Base-by-base conservation (phyloP, 2,888 invertebrate genomes). In the Protodeltote pygarga region DNA sequence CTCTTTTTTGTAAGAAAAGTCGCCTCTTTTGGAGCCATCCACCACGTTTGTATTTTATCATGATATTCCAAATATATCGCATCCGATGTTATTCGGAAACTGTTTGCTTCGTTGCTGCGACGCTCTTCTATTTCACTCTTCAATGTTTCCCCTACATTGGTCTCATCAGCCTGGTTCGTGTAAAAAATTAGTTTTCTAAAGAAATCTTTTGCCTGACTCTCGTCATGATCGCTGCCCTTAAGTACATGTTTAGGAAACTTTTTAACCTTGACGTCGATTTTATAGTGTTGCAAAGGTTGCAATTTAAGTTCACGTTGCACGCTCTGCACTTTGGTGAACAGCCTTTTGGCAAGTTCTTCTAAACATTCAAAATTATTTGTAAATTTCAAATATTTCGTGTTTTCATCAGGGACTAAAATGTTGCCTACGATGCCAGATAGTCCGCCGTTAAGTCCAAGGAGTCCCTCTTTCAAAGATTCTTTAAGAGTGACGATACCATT, bases 41-140 rank as follows among this genome's bases (percentile, higher is more conserved):
- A 66, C 67, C 67, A 66, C 19, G 39, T 59, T 33, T 59, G 58
- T 24, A 62, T 24, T 4, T 10, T 10, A 4, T 66, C 35, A 17
- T 67, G 66, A 3, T 49, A 48, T 24, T 45, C 34, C 19, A 53
- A 5, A 9, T 48, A 55, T 6, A 67, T 41, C 0, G 48, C 57
- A 2, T 66, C 58, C 0, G 49, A 29, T 15, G 27, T 49, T 0
- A 45, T 29, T 33, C 29, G 17, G 0, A 42, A 11, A 9, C 23
- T 20, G 4, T 42, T 29, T 1, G 40, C 14, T 2, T 23, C 8
- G 2, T 15, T 9, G 3, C 11, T 20, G 3, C 31, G 33, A 10
- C 25, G 24, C 6, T 31, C 15, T 28, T 41, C 38, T 2, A 49
- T 53, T 33, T 66, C 54, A 1, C 13, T 17, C 32, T 46, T 53